Base-by-base conservation (phyloP, 2,113 vertebrate genomes). In the Heloderma charlesbogerti region DNA sequence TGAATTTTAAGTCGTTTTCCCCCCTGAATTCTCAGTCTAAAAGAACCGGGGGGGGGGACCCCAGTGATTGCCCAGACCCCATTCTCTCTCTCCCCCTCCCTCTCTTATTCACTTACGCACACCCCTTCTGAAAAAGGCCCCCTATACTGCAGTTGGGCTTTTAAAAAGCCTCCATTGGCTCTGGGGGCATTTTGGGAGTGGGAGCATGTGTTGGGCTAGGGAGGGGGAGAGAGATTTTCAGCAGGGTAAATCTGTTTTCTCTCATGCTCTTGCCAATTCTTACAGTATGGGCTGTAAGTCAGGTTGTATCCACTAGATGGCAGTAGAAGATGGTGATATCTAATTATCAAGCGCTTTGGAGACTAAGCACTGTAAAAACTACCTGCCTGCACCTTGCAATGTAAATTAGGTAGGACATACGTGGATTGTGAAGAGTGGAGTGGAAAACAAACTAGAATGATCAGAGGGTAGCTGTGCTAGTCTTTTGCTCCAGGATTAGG, bases 271-370 rank as follows among this genome's bases (percentile, higher is more conserved):
- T 54, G 6, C 51, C 51, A 22, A 63, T 63, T 63, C 75, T 37
- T 69, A 20, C 54, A 15, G 34, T 60, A 31, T n/a, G 10, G 37
- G 2, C 1, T 0, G 80, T 84, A 54, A 20, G 22, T 45, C 83
- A 66, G 57, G 40, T 88, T 6, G 75, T 3, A 85, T 69, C 95
- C 96, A 94, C 51, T 87, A 95, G 96, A 48, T 94, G 96, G 93
- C 95, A 80, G 84, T 87, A 29, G 60, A 1, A 87, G 31, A 72
- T 66, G 29, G 51, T n/a, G 25, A 87, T 54, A 40, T 83, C 54
- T 40, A 6, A 2, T n/a, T 31, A 48, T 22, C 10, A 29, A 66
- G 13, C 13, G 1, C 31, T 22, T 9, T 7, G 48, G 29, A 37
- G 27, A 40, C 57, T 60, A 27, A 7, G 16, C 86, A 6, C 16